Evolutionary conservation across 2,113 vertebrate species (phyloP).

Genomic region (Oncorhynchus masou): DNA sequence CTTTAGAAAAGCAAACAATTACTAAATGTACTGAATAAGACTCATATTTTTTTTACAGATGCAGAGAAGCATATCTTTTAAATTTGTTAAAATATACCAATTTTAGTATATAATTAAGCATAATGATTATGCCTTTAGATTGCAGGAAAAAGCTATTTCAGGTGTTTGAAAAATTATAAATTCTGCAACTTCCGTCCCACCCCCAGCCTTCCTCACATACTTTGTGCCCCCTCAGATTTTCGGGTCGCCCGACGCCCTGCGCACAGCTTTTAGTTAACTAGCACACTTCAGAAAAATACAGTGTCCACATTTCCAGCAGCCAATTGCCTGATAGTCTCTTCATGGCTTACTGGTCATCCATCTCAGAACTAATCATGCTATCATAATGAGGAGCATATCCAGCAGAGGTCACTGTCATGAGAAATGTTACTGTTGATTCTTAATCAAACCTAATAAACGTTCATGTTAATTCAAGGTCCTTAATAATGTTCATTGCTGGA

Average conservation of each 20-base stretch:
- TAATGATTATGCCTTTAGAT: too few species aligned
- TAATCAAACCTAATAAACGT: constrained; percentile 67
- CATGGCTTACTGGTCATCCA: constrained; percentile 15
- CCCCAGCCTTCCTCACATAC: too few species aligned
- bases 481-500: constrained; percentile 63
- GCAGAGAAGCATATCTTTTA: constrained; percentile 52
- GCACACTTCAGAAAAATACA: background rate
- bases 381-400: constrained; percentile 56
- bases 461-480: constrained; percentile 56
- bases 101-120: too few species aligned
- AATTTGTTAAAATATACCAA: too few species aligned
- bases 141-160: too few species aligned
- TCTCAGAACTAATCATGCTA: constrained; percentile 51
- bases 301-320: constrained; percentile 4
- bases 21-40: too few species aligned
- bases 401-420: constrained; percentile 20
- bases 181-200: too few species aligned
- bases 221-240: background rate
- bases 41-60: constrained; percentile 60
- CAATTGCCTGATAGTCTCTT: constrained; percentile 36
- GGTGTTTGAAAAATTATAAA: too few species aligned
- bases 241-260: constrained; percentile 25
- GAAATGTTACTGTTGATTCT: constrained; percentile 50
- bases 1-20: too few species aligned
- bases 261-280: background rate